Percentiles rank a stretch among this genome's conserved stretches.
phyloP scores from a whole-genome alignment of 2,888 invertebrate species.

The Kuschelorhynchus macadamiae region DNA sequence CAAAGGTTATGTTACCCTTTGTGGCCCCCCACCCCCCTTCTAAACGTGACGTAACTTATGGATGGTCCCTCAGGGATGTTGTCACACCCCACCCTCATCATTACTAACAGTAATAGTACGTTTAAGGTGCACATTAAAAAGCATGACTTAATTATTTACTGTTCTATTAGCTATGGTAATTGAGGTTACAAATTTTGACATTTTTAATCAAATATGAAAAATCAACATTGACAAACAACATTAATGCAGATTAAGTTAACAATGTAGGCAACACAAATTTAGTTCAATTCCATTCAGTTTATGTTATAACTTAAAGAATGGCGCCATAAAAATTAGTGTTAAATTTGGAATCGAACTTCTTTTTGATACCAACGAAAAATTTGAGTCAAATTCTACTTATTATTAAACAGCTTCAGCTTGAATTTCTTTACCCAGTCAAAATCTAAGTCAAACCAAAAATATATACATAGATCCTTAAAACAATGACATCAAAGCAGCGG shows the following conservation, averaged over 20 bases:
- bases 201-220: conserved; percentile 23
- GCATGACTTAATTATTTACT: conserved; percentile 13
- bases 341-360: conserved; percentile 17
- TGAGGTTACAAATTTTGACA: conserved; percentile 33
- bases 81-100: too few relatives aligned
- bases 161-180: conserved; percentile 36
- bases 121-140: conserved; percentile 1
- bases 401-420: not conserved
- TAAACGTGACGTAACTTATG: too few relatives aligned
- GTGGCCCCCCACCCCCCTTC: too few relatives aligned
- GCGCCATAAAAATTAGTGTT: conserved; percentile 21
- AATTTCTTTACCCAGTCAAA: too few relatives aligned
- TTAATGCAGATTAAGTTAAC: conserved; percentile 40
- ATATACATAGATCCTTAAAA: too few relatives aligned
- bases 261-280: conserved; percentile 31
- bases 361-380: conserved; percentile 4
- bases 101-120: too few relatives aligned
- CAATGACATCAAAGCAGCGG: too few relatives aligned
- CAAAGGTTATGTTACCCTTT: too few relatives aligned
- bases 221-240: conserved; percentile 43
- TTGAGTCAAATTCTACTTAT: conserved; percentile 4
- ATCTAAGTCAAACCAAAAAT: too few relatives aligned
- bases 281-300: conserved; percentile 22
- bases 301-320: conserved; percentile 17
- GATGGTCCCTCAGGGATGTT: too few relatives aligned